Percentiles rank a stretch among this genome's conserved stretches.
Evolutionary conservation across 2,797 vertebrate genomes (phyloP).

Genomic region (Clarias fuscus): DNA sequence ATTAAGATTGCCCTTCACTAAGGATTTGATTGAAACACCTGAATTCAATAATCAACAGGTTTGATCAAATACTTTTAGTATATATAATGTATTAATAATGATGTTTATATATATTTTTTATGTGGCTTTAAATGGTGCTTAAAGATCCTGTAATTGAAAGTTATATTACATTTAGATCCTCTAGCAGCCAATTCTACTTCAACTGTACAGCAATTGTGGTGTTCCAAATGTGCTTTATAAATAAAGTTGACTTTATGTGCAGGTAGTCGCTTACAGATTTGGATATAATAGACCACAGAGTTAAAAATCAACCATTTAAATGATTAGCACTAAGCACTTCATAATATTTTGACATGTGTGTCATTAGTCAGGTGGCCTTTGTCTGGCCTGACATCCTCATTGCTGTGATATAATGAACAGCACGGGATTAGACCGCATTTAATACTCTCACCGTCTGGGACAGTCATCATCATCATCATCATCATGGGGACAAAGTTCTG

Average conservation of each 20-base stretch:
- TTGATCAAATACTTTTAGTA: too few relatives aligned
- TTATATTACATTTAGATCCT: neutral
- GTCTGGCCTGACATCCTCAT: conserved; percentile 25
- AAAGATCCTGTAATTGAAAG: neutral
- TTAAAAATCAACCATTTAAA: neutral
- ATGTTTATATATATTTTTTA: too few relatives aligned
- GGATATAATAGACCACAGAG: neutral
- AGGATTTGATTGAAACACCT: too few relatives aligned
- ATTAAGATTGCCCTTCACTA: too few relatives aligned
- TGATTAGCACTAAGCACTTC: neutral
- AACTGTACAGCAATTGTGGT: neutral
- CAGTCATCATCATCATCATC: conserved; percentile 1
- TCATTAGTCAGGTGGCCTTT: conserved; percentile 37
- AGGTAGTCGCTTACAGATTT: neutral
- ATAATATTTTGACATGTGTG: conserved; percentile 36
- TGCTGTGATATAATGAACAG: conserved; percentile 14
- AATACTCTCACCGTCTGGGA: conserved; percentile 42
- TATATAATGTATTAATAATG: neutral
- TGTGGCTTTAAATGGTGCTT: neutral
- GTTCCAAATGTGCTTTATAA: neutral
- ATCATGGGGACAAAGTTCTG: conserved; percentile 34
- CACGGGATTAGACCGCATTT: conserved; percentile 50
- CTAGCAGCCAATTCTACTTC: neutral
- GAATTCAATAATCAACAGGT: too few relatives aligned
- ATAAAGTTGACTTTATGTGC: neutral